Evolutionary conservation across 92 coral and sea anemone species (phyloP).

Genomic region (Nematostella vectensis): DNA sequence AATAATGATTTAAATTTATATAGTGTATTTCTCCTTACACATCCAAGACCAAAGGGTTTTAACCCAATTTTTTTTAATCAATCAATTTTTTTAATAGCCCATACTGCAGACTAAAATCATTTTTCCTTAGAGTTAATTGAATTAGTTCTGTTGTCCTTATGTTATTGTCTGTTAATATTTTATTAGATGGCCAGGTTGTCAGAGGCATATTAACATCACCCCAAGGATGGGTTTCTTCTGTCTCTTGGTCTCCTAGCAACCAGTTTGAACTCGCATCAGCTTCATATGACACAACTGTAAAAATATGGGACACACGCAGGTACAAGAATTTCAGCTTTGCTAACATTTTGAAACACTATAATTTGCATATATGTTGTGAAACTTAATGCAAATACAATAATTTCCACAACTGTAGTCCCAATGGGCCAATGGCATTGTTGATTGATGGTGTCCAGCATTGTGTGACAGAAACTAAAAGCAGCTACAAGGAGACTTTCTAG

Average conservation of each 20-base stretch:
- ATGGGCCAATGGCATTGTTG: neutral
- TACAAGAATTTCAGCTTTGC: slow-evolving; percentile 2
- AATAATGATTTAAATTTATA: no score
- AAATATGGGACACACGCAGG: slow-evolving; percentile 98
- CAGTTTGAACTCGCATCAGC: slow-evolving; percentile 86
- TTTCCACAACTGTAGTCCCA: no score
- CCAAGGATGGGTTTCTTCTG: slow-evolving; percentile 96
- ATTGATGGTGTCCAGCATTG: neutral
- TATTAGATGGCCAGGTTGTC: slow-evolving; percentile 77
- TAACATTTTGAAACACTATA: neutral
- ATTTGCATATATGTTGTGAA: neutral
- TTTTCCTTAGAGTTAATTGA: no score
- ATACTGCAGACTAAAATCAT: no score
- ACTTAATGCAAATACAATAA: no score
- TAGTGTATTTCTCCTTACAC: no score
- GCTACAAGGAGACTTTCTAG: no score
- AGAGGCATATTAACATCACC: slow-evolving; percentile 75
- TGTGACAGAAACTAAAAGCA: no score
- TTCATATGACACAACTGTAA: slow-evolving; percentile 86
- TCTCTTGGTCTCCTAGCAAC: slow-evolving; percentile 87
- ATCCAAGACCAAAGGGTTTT: no score
- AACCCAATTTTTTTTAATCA: no score
- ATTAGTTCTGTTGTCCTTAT: no score
- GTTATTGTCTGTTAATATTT: neutral
- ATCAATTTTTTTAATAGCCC: no score